These are phyloP conservation scores for Mythimna albipuncta DNA, from an alignment of 2,888 invertebrate species.

Conservation along the genomic window DNA sequence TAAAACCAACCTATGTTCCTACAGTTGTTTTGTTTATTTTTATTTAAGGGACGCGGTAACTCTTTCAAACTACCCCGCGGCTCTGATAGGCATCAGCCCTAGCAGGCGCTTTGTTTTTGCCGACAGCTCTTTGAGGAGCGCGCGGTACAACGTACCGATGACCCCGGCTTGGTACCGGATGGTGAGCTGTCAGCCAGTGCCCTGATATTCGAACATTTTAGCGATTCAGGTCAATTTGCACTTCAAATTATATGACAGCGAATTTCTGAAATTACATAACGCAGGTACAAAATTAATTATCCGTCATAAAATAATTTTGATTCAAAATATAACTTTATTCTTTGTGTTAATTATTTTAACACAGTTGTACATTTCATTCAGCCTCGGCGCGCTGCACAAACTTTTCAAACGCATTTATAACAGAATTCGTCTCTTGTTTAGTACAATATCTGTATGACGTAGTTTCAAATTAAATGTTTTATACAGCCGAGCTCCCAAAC, in stretches of 20 bases:
- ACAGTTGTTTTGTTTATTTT: no score
- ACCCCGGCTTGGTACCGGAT: no score
- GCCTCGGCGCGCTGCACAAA: conserved; percentile 26
- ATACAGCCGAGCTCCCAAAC: conserved; percentile 53
- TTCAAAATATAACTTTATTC: conserved; percentile 8
- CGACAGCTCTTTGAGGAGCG: no score
- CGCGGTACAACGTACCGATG: no score
- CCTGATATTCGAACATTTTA: not conserved
- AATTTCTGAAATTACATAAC: not conserved
- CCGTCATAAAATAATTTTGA: not conserved
- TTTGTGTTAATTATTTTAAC: conserved; percentile 33
- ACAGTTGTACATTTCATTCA: conserved; percentile 32
- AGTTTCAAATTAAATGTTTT: conserved; percentile 61
- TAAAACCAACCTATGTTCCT: no score
- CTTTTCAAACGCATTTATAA: conserved; percentile 46
- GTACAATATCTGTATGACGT: conserved; percentile 34
- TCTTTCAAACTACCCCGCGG: no score
- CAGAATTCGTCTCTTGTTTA: conserved; percentile 52
- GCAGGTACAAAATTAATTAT: not conserved
- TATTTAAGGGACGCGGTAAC: no score
- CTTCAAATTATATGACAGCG: not conserved
- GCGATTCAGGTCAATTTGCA: not conserved
- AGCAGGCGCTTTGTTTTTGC: no score
- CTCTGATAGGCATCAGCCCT: no score
- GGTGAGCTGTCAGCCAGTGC: no score